Conservation (phyloP, 1,140 invertebrate species). For the Parasteatoda tepidariorum region DNA sequence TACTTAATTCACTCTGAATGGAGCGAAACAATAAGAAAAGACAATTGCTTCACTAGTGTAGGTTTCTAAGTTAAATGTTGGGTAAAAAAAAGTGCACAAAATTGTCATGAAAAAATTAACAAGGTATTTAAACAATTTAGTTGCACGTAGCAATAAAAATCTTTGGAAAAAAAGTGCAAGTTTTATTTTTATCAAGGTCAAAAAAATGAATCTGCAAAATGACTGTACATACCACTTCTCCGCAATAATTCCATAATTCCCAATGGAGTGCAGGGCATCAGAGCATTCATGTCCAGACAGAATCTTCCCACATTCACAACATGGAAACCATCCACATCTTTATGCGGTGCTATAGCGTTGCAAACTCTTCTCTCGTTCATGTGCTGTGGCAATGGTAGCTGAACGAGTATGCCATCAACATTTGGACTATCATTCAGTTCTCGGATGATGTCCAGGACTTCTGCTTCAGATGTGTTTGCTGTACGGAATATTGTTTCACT, state of each 20-base stretch:
- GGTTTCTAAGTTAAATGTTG: too few relatives aligned
- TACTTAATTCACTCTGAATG: too few relatives aligned
- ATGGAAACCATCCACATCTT: slow-evolving; percentile 92
- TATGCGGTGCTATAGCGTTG: slow-evolving; percentile 84
- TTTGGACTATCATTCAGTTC: slow-evolving; percentile 84
- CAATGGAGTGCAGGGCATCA: slow-evolving; percentile 92
- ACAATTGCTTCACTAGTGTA: too few relatives aligned
- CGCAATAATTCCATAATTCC: slow-evolving; percentile 94
- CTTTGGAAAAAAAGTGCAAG: too few relatives aligned
- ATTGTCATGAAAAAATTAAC: too few relatives aligned
- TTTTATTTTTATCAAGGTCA: too few relatives aligned
- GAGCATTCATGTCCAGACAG: slow-evolving; percentile 79
- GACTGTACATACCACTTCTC: slow-evolving; percentile 69
- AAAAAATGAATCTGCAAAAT: too few relatives aligned
- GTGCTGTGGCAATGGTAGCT: slow-evolving; percentile 85
- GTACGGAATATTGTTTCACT: slow-evolving; percentile 77
- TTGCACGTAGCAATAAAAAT: too few relatives aligned
- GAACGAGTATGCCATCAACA: slow-evolving; percentile 96
- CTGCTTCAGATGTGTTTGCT: slow-evolving; percentile 82
- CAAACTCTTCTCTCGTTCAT: slow-evolving; percentile 87
- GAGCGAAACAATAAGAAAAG: too few relatives aligned
- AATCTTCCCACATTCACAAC: slow-evolving; percentile 90
- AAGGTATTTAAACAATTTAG: too few relatives aligned
- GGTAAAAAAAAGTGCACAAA: too few relatives aligned
- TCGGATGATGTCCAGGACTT: slow-evolving; percentile 74